Conservation (phyloP, 2,113 vertebrate genomes). For the Heloderma charlesbogerti region DNA sequence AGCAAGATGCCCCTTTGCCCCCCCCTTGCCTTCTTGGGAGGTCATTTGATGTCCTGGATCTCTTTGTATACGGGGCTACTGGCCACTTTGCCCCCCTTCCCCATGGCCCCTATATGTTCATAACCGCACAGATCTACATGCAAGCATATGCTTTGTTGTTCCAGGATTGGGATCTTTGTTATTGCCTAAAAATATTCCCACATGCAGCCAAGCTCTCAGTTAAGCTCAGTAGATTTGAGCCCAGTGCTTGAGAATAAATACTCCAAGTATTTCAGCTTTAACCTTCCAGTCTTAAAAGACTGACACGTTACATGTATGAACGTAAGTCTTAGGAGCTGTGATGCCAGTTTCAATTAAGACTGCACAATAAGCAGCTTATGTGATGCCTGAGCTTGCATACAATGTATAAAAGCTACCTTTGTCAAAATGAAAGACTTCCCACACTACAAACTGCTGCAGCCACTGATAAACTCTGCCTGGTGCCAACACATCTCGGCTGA, state of each 20-base stretch:
- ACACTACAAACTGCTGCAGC: not conserved
- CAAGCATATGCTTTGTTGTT: not conserved
- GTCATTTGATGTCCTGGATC: no score
- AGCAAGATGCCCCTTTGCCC: no score
- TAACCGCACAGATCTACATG: not conserved
- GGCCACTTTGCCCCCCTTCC: no score
- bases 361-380: not conserved
- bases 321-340: not conserved
- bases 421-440: not conserved
- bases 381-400: not conserved
- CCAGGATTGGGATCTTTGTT: not conserved
- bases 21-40: no score
- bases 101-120: not conserved
- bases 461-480: not conserved
- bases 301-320: not conserved
- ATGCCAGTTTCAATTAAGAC: not conserved
- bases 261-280: not conserved
- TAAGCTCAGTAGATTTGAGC: not conserved
- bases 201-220: not conserved
- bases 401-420: not conserved
- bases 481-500: not conserved
- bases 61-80: no score
- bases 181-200: not conserved
- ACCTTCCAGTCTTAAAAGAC: not conserved
- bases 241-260: not conserved